These are phyloP conservation scores for Argentina silus DNA, from an alignment of 2,797 vertebrate genomes.

Conservation along the genomic window DNA sequence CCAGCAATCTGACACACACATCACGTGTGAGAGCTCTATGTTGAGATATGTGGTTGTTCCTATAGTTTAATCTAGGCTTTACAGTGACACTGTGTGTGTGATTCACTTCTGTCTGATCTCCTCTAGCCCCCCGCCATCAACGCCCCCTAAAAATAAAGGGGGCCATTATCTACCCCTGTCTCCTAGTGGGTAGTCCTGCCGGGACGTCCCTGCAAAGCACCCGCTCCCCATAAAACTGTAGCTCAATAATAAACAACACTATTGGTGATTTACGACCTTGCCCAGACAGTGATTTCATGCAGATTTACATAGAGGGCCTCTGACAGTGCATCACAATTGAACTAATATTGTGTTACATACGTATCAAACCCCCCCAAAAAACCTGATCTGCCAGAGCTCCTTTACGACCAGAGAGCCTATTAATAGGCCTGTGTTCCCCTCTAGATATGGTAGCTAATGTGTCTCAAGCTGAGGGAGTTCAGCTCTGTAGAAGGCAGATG, in stretches of 20 bases:
- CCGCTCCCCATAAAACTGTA: conserved; percentile 69
- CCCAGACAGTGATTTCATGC: conserved; percentile 87
- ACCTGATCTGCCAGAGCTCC: conserved; percentile 75
- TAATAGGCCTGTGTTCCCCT: conserved; percentile 77
- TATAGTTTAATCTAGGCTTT: conserved; percentile 52
- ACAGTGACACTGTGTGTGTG: conserved; percentile 27
- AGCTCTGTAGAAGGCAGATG: conserved; percentile 61
- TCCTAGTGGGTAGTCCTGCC: conserved; percentile 63
- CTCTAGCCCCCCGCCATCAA: conserved; percentile 43
- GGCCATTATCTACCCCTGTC: conserved; percentile 52
- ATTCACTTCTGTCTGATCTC: conserved; percentile 47
- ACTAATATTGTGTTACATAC: conserved; percentile 83
- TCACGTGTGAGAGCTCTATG: conserved; percentile 3
- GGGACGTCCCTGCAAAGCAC: conserved; percentile 66
- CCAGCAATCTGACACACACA: too few species aligned
- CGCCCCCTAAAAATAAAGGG: conserved; percentile 52
- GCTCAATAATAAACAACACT: conserved; percentile 75
- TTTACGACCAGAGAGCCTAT: conserved; percentile 78
- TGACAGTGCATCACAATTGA: conserved; percentile 77
- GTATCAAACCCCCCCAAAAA: conserved; percentile 81
- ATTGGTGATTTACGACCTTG: conserved; percentile 77
- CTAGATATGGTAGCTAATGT: conserved; percentile 71
- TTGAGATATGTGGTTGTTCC: conserved; percentile 37
- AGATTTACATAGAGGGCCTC: conserved; percentile 77
- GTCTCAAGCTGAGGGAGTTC: conserved; percentile 72